phyloP scores from a whole-genome alignment of 2,888 invertebrate genomes.

The Acrocera orbiculus region DNA sequence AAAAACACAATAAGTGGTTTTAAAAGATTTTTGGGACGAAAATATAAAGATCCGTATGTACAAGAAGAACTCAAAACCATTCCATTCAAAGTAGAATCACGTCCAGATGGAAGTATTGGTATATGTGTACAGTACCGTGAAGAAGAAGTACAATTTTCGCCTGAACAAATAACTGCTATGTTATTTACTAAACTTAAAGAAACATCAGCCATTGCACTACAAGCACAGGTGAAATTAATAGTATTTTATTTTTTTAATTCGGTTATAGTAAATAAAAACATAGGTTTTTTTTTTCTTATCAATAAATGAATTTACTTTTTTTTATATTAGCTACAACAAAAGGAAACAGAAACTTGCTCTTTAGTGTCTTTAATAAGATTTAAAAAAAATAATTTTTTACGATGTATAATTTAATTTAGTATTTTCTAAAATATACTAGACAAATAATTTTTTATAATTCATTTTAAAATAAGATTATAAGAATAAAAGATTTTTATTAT shows the following conservation, averaged over 20 bases:
- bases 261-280: too few species aligned
- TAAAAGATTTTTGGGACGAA: conserved; percentile 82
- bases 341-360: too few species aligned
- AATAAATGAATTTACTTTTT: too few species aligned
- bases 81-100: conserved; percentile 61
- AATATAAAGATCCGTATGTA: conserved; percentile 72
- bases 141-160: conserved; percentile 68
- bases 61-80: conserved; percentile 64
- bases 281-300: too few species aligned
- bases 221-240: conserved; percentile 43
- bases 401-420: too few species aligned
- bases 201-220: conserved; percentile 66
- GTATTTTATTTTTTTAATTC: neutral
- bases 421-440: too few species aligned
- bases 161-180: conserved; percentile 94
- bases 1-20: conserved; percentile 91
- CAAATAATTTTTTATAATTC: too few species aligned
- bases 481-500: neutral
- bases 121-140: conserved; percentile 78
- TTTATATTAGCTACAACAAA: too few species aligned
- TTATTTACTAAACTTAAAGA: conserved; percentile 92
- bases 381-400: too few species aligned
- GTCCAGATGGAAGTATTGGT: conserved; percentile 64
- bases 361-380: too few species aligned
- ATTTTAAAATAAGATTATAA: too few species aligned